Base-by-base conservation (phyloP, 2,797 vertebrate species). In the Rousettus madagascariensis region DNA sequence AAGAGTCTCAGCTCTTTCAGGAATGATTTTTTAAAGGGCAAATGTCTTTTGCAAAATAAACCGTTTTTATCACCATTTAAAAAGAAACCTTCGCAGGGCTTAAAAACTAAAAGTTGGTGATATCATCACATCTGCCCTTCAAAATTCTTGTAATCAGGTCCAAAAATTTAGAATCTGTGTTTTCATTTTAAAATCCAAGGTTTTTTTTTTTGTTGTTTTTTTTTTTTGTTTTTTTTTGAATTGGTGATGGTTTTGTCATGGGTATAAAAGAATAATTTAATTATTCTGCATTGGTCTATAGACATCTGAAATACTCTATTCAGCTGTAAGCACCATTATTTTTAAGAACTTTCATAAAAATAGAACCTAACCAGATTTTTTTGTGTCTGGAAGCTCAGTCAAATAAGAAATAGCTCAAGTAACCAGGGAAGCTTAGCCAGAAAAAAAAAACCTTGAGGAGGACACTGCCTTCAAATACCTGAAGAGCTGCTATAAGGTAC, bases 41-140 rank as follows among this genome's bases (percentile, higher is more conserved):
- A 83, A 38, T 77, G 9, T 72, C 51, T 78, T 95, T 95, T 75
- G 28, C 55, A 75, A 91, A 91, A 88, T 61, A 88, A 91, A 74
- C 49, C 6, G 28, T 57, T 84, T 94, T 41, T 61, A 91, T 8
- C 55, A 92, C 55, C 41, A 63, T 95, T 96, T 94, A 96, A 83
- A 85, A 49, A 95, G 90, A 93, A 94, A 95, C 17, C 26, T 85
- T 74, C 30, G 33, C 30, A 84, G 74, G 46, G 24, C 15, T 95
- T 93, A 87, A 92, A 95, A 95, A 95, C 72, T 82, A 66, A 75
- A 94, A 93, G 61, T n/a, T 82, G n/a, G 33, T 87, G 63, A 90
- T 90, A 69, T 95, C 59, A 91, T 86, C 53, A 77, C 5, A 72
- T 71, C 75, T 96, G 26, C 66, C 66, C 77, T 94, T 93, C 43